Conservation (phyloP, 2,797 vertebrate species). For the Prunella strophiata region DNA sequence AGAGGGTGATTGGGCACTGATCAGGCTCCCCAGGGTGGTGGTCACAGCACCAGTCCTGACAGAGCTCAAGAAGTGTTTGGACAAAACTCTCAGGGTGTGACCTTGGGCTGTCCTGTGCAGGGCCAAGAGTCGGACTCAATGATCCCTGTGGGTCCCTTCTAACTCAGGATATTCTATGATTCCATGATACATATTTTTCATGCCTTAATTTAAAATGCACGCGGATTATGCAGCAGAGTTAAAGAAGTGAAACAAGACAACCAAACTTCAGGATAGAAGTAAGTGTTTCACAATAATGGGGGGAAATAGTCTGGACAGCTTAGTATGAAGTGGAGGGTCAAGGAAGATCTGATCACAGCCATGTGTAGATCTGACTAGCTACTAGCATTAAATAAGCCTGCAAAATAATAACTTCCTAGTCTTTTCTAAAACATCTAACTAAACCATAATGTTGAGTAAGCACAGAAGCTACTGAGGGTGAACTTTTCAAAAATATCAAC, state of each 20-base stretch:
- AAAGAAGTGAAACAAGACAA: neutral
- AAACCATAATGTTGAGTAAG: neutral
- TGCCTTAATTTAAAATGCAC: neutral
- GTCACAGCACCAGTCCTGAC: neutral
- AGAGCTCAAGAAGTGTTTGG: neutral
- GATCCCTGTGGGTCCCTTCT: neutral
- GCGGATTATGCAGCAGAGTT: neutral
- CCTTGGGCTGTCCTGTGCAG: neutral
- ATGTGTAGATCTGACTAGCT: neutral
- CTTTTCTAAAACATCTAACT: neutral
- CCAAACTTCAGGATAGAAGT: neutral
- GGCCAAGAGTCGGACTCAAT: neutral
- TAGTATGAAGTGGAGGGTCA: neutral
- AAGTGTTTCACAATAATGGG: neutral
- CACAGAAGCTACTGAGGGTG: neutral
- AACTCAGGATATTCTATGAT: neutral
- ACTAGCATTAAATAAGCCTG: neutral
- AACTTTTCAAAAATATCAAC: neutral
- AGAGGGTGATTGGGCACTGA: neutral
- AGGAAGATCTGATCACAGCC: neutral
- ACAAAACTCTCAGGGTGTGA: neutral
- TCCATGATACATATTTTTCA: rapidly evolving
- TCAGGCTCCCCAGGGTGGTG: no score
- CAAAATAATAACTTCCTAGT: neutral
- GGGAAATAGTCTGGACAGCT: neutral